phyloP scores from a whole-genome alignment of 2,113 vertebrate genomes.

The Passerina amoena region DNA sequence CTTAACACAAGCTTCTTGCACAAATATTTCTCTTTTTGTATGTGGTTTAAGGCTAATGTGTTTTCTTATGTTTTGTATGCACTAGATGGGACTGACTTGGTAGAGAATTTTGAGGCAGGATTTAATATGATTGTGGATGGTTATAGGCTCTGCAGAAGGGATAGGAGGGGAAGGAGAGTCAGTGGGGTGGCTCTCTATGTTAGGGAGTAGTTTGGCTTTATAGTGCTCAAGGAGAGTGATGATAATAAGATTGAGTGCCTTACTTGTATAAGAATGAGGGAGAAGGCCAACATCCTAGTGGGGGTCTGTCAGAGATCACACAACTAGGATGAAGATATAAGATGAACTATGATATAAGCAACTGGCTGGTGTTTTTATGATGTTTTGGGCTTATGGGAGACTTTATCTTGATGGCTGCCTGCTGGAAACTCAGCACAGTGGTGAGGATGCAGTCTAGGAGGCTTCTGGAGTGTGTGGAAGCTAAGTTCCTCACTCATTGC shows the following conservation, averaged over 20 bases:
- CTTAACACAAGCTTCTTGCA: not conserved
- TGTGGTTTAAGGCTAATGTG: not conserved
- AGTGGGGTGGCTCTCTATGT: not conserved
- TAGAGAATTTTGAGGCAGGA: not conserved
- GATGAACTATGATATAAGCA: fast-evolving
- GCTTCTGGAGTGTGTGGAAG: not conserved
- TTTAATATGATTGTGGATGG: not conserved
- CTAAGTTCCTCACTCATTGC: not conserved
- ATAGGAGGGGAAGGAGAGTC: not conserved
- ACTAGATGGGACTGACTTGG: not conserved
- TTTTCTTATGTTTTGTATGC: not conserved
- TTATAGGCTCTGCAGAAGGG: not conserved
- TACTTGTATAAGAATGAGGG: not conserved
- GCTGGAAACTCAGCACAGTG: not conserved
- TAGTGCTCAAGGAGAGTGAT: not conserved
- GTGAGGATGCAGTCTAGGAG: not conserved
- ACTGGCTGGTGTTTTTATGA: not conserved
- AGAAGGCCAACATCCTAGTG: not conserved
- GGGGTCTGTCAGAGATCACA: not conserved
- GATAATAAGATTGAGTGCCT: not conserved
- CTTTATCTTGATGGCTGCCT: not conserved
- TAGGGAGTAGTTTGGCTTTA: not conserved
- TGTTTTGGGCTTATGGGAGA: not conserved
- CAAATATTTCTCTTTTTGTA: not conserved
- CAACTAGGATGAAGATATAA: not conserved